Conservation (phyloP, 2,113 vertebrate genomes). For the Xerus inauris region DNA sequence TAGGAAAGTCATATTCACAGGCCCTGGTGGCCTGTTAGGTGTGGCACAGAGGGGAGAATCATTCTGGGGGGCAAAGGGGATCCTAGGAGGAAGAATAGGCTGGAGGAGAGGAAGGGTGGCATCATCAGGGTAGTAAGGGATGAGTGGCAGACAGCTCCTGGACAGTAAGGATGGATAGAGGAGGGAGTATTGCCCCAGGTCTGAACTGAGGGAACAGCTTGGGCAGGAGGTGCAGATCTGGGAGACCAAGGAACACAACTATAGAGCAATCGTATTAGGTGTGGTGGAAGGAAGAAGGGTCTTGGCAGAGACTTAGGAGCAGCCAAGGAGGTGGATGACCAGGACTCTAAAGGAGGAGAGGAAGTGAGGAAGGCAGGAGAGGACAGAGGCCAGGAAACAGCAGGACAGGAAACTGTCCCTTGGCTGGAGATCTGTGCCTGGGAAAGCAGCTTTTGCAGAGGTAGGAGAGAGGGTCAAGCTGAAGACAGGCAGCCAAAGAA, state of each 20-base stretch:
- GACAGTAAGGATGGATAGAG: too few species aligned
- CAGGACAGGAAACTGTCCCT: not conserved
- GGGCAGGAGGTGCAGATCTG: fast-evolving
- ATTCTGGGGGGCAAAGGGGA: not conserved
- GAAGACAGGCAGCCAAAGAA: not conserved
- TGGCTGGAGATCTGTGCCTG: not conserved
- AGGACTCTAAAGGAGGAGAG: not conserved
- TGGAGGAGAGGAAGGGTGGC: not conserved
- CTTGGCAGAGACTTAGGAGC: not conserved
- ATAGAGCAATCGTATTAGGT: not conserved
- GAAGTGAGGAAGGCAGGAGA: not conserved
- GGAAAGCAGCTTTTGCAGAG: not conserved
- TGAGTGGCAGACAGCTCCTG: too few species aligned
- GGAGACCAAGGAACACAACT: not conserved
- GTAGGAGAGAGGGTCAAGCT: not conserved
- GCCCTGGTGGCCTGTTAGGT: not conserved
- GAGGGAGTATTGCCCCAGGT: too few species aligned
- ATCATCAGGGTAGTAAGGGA: too few species aligned
- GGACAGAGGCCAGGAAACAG: not conserved
- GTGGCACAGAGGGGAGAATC: not conserved
- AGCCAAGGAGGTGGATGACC: not conserved
- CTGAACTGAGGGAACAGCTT: not conserved
- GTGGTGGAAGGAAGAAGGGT: not conserved
- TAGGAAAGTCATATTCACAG: not conserved
- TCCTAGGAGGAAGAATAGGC: not conserved